These are phyloP conservation scores for Takifugu flavidus DNA, from an alignment of 2,113 vertebrate genomes.

Conservation along the genomic window DNA sequence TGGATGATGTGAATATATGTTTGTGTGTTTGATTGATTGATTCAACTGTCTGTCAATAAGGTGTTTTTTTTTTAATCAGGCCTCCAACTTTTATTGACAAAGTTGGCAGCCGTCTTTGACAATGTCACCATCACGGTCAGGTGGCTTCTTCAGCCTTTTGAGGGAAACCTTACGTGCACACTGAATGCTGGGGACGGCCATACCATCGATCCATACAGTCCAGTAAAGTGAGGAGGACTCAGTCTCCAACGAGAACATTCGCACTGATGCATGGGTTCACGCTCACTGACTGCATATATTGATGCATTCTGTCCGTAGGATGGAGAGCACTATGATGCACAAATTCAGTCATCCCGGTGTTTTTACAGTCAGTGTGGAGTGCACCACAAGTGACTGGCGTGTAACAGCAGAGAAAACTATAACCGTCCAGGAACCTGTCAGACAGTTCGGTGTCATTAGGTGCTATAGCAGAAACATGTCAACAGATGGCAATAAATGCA, in stretches of 20 bases:
- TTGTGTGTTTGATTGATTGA: not conserved
- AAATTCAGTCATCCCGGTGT: conserved; percentile 79
- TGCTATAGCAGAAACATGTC: conserved; percentile 74
- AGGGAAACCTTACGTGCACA: conserved; percentile 87
- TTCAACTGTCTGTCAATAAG: not conserved
- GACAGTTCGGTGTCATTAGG: conserved; percentile 68
- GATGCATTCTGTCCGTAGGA: conserved; percentile 46
- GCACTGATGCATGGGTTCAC: not conserved
- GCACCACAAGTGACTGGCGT: conserved; percentile 87
- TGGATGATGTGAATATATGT: not conserved
- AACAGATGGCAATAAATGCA: conserved; percentile 74
- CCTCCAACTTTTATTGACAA: conserved; percentile 76
- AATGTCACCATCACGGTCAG: conserved; percentile 80
- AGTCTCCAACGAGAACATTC: not conserved
- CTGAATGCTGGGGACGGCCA: conserved; percentile 86
- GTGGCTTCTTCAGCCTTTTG: conserved; percentile 89
- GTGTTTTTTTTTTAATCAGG: conserved; percentile 66
- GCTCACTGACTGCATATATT: not conserved
- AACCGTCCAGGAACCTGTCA: conserved; percentile 72
- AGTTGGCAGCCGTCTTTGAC: conserved; percentile 76
- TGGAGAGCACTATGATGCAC: conserved; percentile 78
- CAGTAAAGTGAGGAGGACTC: conserved; percentile 71
- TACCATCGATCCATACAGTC: conserved; percentile 84
- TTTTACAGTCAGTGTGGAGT: conserved; percentile 82
- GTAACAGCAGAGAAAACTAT: conserved; percentile 82